These are phyloP conservation scores for Diarsia brunnea DNA, from an alignment of 2,888 invertebrate genomes.

Conservation along the genomic window DNA sequence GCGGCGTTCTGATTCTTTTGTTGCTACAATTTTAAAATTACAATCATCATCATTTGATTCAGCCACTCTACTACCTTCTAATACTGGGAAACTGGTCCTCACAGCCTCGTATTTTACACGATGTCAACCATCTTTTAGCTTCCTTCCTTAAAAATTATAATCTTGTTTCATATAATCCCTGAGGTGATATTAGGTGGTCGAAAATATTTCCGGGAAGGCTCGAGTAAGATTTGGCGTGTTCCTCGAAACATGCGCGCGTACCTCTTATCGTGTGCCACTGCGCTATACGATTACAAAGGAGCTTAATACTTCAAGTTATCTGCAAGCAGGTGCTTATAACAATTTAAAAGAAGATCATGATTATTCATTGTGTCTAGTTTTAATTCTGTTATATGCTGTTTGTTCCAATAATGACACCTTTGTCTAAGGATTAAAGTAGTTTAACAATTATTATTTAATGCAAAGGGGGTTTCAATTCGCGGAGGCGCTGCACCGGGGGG, in stretches of 20 bases:
- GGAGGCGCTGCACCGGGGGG: too few species aligned
- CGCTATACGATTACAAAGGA: slow-evolving; percentile 71
- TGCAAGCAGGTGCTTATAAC: slow-evolving; percentile 57
- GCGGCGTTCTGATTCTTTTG: background rate
- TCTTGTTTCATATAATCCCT: slow-evolving; percentile 12
- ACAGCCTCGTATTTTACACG: background rate
- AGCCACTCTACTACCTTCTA: background rate
- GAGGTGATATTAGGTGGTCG: slow-evolving; percentile 47
- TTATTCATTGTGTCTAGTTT: slow-evolving; percentile 37
- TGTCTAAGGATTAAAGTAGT: background rate
- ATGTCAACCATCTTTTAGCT: background rate
- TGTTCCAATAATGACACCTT: slow-evolving; percentile 35
- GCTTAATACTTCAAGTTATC: slow-evolving; percentile 60
- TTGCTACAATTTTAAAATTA: background rate
- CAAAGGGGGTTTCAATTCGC: background rate
- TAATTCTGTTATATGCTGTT: slow-evolving; percentile 34
- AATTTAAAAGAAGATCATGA: slow-evolving; percentile 28
- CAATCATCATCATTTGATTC: background rate
- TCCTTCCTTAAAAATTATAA: slow-evolving; percentile 11
- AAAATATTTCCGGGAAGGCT: slow-evolving; percentile 78
- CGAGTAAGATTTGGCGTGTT: slow-evolving; percentile 69
- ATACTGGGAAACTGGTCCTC: background rate
- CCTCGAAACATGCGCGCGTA: slow-evolving; percentile 74
- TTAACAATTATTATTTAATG: slow-evolving; percentile 12
- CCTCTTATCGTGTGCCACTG: slow-evolving; percentile 67